Evolutionary conservation across 2,888 invertebrate species (phyloP).

Genomic region (Osmoderma eremita): DNA sequence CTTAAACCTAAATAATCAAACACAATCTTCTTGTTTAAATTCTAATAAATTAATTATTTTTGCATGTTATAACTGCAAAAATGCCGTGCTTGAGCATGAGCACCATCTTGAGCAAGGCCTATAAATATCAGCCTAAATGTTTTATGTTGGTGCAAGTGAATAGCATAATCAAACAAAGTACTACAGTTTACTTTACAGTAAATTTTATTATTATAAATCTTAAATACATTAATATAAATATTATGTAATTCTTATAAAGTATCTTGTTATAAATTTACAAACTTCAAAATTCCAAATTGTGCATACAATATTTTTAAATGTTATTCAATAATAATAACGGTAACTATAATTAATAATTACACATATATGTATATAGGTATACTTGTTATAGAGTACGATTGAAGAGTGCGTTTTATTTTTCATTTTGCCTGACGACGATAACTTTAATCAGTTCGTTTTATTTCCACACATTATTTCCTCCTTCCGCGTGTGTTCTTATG

Average conservation of each 20-base stretch:
- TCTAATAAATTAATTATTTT: no score
- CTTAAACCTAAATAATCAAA: no score
- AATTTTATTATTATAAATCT: slow-evolving; percentile 59
- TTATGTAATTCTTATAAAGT: slow-evolving; percentile 49
- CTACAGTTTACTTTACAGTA: slow-evolving; percentile 51
- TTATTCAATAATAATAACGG: slow-evolving; percentile 25
- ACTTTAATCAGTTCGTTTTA: neutral
- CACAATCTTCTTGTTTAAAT: no score
- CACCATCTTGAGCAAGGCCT: no score
- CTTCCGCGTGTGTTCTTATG: no score
- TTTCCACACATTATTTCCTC: neutral
- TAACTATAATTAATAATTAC: slow-evolving; percentile 14
- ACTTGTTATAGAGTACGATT: slow-evolving; percentile 20
- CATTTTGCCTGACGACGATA: neutral
- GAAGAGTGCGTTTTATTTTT: neutral
- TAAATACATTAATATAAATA: slow-evolving; percentile 52
- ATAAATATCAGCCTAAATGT: no score
- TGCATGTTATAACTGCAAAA: no score
- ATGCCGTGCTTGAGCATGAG: no score
- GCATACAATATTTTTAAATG: slow-evolving; percentile 52
- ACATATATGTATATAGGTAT: no score
- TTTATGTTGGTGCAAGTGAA: no score
- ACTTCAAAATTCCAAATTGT: slow-evolving; percentile 64
- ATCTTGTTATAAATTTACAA: slow-evolving; percentile 62
- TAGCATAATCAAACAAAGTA: slow-evolving; percentile 16